Evolutionary conservation across 2,888 invertebrate genomes (phyloP).

Genomic region (Pachydiplax longipennis): DNA sequence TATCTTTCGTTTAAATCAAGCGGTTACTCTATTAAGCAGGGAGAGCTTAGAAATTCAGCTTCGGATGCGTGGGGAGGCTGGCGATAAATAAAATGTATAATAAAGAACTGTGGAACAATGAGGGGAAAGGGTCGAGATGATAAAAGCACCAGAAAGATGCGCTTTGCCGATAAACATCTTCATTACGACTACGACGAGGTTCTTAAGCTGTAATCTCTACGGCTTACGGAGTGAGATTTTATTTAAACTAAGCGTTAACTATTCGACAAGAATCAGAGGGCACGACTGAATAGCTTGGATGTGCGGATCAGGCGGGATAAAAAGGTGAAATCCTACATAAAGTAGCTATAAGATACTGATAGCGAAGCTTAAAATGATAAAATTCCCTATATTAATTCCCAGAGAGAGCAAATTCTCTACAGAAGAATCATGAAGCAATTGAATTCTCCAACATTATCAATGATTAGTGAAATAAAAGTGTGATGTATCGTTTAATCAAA

Average conservation of each 20-base stretch:
- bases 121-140: not conserved
- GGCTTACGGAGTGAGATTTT: not conserved
- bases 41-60: not conserved
- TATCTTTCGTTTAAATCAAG: slow-evolving; percentile 22
- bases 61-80: not conserved
- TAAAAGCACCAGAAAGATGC: slow-evolving; percentile 10
- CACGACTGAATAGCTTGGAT: no score
- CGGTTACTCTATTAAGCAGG: slow-evolving; percentile 20
- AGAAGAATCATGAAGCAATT: no score
- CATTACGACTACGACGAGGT: slow-evolving; percentile 8
- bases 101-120: slow-evolving; percentile 2
- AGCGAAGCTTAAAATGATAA: no score
- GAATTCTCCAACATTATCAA: no score
- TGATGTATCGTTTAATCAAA: no score
- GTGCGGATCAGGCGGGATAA: no score
- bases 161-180: slow-evolving; percentile 17
- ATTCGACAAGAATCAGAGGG: no score
- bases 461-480: no score
- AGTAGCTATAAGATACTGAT: no score
- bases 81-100: slow-evolving; percentile 24
- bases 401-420: no score
- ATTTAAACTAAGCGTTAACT: not conserved
- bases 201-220: not conserved
- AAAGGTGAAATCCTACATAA: no score
- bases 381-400: no score